Percentiles rank a stretch among this genome's conserved stretches.
Evolutionary conservation across 2,113 vertebrate genomes (phyloP).

Genomic region (Machaerirhynchus nigripectus): DNA sequence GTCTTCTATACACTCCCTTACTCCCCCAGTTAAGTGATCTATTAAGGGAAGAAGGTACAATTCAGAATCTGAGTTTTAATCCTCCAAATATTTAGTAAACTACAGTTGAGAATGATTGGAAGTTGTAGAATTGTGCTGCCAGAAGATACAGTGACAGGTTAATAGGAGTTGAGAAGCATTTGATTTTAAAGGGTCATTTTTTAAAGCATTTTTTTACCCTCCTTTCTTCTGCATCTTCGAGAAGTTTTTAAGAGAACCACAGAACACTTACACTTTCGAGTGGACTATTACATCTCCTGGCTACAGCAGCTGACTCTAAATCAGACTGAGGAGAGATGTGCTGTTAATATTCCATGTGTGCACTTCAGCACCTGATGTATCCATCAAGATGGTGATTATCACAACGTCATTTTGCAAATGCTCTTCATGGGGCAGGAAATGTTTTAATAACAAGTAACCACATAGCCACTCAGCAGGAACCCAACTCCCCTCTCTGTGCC

Average conservation of each 20-base stretch:
- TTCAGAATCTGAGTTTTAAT: background rate
- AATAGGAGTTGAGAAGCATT: background rate
- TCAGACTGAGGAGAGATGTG: background rate
- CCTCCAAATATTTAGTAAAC: background rate
- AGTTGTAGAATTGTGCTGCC: background rate
- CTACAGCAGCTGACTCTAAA: background rate
- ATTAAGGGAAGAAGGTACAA: background rate
- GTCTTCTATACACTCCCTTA: background rate
- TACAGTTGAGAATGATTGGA: background rate
- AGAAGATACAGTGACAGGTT: background rate
- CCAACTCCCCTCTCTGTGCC: background rate
- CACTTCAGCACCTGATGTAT: background rate
- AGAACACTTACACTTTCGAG: background rate
- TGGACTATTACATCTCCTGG: background rate
- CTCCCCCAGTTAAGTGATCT: background rate
- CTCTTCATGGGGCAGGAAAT: background rate
- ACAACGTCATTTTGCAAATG: background rate
- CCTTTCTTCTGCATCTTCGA: background rate
- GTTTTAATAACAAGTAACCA: background rate
- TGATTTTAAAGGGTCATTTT: background rate
- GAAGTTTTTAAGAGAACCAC: background rate
- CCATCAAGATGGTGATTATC: background rate
- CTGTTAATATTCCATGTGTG: background rate
- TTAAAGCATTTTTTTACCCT: background rate
- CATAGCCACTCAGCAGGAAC: background rate